A percentile compares a stretch with the other conserved stretches of the same genome.
Evolutionary conservation across 2,113 vertebrate genomes (phyloP).

Genomic region (Calonectris borealis): DNA sequence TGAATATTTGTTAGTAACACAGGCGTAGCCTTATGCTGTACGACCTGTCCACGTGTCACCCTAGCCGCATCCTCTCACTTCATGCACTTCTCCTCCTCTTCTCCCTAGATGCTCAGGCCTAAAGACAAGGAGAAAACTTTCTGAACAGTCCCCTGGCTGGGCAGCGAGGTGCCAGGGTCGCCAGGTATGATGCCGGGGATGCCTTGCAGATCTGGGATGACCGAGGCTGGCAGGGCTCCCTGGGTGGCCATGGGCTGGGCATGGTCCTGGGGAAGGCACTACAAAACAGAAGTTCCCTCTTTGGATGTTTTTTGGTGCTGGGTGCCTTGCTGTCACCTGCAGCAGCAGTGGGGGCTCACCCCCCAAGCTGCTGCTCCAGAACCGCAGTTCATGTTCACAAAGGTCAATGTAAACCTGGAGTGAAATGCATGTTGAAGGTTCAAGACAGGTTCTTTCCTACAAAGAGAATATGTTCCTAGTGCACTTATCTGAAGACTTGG

Average conservation of each 20-base stretch:
- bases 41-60: accelerated
- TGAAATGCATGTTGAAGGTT: background rate
- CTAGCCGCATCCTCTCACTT: background rate
- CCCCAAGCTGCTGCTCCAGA: background rate
- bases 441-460: background rate
- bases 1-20: background rate
- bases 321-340: background rate
- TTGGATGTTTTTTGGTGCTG: background rate
- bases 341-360: background rate
- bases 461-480: background rate
- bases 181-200: background rate
- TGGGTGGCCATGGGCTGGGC: background rate
- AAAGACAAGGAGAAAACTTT: background rate
- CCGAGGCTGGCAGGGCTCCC: background rate
- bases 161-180: background rate
- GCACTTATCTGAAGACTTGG: background rate
- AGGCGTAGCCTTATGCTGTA: accelerated
- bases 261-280: background rate
- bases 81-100: background rate
- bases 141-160: background rate
- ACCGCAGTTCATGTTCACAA: background rate
- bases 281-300: background rate
- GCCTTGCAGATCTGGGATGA: background rate
- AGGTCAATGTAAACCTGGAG: background rate
- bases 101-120: background rate